These are phyloP conservation scores for Oryzaephilus surinamensis DNA, from an alignment of 1,140 invertebrate genomes.

Conservation along the genomic window DNA sequence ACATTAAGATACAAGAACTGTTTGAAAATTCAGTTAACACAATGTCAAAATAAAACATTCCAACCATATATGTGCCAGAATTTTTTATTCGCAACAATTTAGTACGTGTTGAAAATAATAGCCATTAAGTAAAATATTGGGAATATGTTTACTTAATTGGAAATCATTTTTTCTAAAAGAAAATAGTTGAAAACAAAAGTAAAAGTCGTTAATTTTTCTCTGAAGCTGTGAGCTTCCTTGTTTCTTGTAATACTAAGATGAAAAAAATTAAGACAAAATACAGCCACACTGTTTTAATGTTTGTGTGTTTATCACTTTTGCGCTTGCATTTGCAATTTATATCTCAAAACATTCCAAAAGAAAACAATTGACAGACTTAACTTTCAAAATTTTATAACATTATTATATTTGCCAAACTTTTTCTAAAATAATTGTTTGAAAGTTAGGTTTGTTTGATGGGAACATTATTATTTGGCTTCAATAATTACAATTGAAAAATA, in stretches of 20 bases:
- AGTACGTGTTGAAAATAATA: no score
- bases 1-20: no score
- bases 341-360: background rate
- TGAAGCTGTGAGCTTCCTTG: conserved; percentile 26
- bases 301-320: conserved; percentile 34
- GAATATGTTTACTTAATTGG: no score
- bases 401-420: no score
- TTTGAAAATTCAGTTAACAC: no score
- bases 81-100: conserved; percentile 36
- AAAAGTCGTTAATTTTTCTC: conserved; percentile 24
- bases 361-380: background rate
- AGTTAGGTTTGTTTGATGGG: background rate
- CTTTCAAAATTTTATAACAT: no score
- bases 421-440: background rate
- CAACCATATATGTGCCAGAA: conserved; percentile 42
- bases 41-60: conserved; percentile 38
- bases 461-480: background rate
- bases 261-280: background rate
- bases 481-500: background rate
- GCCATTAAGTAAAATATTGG: no score
- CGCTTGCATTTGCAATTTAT: conserved; percentile 27
- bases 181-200: no score
- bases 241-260: conserved; percentile 9
- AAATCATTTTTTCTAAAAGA: conserved; percentile 27
- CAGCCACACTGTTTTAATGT: conserved; percentile 31